These are phyloP conservation scores for Cryptoblepharus egeriae DNA, from an alignment of 2,797 vertebrate genomes.

Conservation along the genomic window DNA sequence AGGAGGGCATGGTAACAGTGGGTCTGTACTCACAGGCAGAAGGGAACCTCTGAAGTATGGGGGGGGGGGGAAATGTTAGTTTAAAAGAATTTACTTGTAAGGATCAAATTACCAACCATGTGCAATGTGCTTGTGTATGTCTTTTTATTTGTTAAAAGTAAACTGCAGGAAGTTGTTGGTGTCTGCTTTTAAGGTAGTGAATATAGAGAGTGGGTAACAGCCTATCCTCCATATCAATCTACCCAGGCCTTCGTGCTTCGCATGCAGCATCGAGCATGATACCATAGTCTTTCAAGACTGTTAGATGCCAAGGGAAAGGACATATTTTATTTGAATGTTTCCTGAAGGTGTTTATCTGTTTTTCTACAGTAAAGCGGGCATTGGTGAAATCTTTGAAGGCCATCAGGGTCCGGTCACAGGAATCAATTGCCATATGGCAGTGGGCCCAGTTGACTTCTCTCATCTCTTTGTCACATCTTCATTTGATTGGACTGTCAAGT, in stretches of 20 bases:
- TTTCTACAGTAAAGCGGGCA: slow-evolving; percentile 92
- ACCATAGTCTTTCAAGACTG: no score
- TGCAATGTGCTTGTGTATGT: no score
- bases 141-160: no score
- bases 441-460: slow-evolving; percentile 94
- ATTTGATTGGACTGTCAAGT: slow-evolving; percentile 98
- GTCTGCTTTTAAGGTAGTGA: no score
- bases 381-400: slow-evolving; percentile 96
- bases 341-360: slow-evolving; percentile 43
- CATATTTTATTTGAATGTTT: not conserved
- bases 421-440: slow-evolving; percentile 94
- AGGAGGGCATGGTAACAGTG: no score
- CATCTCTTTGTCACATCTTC: slow-evolving; percentile 97
- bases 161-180: no score
- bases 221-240: no score
- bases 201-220: no score
- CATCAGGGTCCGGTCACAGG: slow-evolving; percentile 97
- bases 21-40: not conserved
- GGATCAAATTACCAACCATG: no score
- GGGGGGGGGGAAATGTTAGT: not conserved
- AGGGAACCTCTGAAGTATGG: not conserved
- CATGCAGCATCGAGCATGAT: no score
- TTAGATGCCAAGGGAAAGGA: no score
- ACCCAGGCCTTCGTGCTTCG: no score
- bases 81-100: not conserved